Evolutionary conservation across 2,797 vertebrate species (phyloP).

Genomic region (Pagetopsis macropterus): DNA sequence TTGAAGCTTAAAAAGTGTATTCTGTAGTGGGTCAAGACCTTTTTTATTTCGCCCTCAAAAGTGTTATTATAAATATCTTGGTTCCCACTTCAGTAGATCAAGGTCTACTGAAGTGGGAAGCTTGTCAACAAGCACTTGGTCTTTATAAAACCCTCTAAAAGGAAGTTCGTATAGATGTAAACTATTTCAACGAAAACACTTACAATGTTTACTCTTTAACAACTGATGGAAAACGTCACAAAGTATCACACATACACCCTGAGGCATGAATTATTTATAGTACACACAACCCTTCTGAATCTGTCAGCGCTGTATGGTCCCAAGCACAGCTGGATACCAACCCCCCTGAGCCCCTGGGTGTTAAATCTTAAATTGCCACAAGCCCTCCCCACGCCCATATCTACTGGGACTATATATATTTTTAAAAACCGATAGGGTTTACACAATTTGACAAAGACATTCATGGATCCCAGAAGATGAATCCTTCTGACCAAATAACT

Average conservation of each 20-base stretch:
- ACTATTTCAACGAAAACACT: constrained; percentile 4
- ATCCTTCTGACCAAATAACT: background rate
- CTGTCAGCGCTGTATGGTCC: constrained; percentile 14
- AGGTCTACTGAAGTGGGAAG: background rate
- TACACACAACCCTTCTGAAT: constrained; percentile 22
- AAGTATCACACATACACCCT: constrained; percentile 12
- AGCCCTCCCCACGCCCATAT: background rate
- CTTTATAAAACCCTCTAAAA: constrained; percentile 9
- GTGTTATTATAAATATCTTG: constrained; percentile 14
- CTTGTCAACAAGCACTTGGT: background rate
- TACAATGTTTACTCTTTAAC: constrained; percentile 1
- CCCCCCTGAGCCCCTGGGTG: background rate
- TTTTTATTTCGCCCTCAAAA: background rate
- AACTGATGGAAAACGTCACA: constrained; percentile 10
- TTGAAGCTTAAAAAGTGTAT: constrained; percentile 22
- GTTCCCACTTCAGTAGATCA: background rate
- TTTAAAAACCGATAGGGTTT: background rate
- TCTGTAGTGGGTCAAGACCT: background rate
- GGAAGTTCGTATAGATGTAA: background rate
- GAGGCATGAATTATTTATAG: constrained; percentile 45
- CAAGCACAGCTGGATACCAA: constrained; percentile 27
- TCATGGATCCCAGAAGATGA: background rate
- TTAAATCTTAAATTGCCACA: constrained; percentile 31
- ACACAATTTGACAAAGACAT: background rate
- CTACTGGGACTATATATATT: background rate